These are phyloP conservation scores for Cyanoramphus novaezelandiae DNA, from an alignment of 2,113 vertebrate genomes.

Conservation along the genomic window DNA sequence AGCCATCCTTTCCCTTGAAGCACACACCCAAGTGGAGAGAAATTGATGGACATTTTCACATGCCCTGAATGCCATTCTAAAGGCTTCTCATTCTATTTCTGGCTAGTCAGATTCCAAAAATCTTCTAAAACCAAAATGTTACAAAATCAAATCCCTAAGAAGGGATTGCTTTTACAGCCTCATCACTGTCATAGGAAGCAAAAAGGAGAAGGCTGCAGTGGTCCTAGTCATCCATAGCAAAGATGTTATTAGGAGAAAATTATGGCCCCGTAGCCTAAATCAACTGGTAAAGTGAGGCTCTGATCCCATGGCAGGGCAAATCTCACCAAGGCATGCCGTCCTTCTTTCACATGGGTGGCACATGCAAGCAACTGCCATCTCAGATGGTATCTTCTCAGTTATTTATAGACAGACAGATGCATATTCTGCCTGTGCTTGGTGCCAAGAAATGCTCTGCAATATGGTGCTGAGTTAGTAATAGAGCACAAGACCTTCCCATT, in stretches of 20 bases:
- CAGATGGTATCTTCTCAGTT: background rate
- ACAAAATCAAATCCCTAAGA: conserved; percentile 2
- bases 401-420: background rate
- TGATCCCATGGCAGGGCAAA: background rate
- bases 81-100: conserved; percentile 33
- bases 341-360: background rate
- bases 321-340: background rate
- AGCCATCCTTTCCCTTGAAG: conserved; percentile 14
- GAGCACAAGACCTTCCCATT: background rate
- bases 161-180: background rate
- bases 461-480: background rate
- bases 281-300: background rate
- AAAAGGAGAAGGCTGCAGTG: background rate
- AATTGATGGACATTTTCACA: conserved; percentile 17
- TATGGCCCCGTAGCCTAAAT: background rate
- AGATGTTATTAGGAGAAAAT: background rate
- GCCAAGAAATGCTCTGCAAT: background rate
- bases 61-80: background rate
- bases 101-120: background rate
- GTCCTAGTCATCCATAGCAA: background rate
- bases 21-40: conserved; percentile 7
- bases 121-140: background rate
- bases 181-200: conserved; percentile 6
- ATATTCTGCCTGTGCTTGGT: background rate
- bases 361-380: background rate